Evolutionary conservation across 2,113 vertebrate species (phyloP), one percentile per base, ranked within the genome.

Genomic region (Hemicordylus capensis): DNA sequence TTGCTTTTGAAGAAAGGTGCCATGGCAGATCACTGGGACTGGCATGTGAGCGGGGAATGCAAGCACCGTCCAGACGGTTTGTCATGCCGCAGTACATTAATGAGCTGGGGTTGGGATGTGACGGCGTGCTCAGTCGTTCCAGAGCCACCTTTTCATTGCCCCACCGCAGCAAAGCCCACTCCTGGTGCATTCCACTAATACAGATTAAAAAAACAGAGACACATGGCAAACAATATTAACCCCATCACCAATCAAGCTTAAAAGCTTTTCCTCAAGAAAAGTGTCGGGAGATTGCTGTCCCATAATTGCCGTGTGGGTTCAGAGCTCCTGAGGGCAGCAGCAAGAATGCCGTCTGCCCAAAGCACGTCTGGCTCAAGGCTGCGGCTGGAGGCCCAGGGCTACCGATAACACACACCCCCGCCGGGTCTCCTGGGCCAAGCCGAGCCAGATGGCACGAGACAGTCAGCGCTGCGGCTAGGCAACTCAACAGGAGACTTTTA

Each of bases 201-300:
- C 80, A 22, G 89, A 90, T 92, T n/a, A n/a, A 73, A 91, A 92
- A 94, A 90, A 94, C 86, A 70, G 93, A 93, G 88, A 85, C 84
- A 86, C 22, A 6, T 81, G 80, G 91, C 91, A 90, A 94, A 93
- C 89, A 90, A 85, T 90, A 92, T 95, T 93, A 92, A 94, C 92
- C 90, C 91, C 91, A 90, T 90, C 91, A 89, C 90, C 87, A 91
- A 92, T 92, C 84, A 90, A 90, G 90, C 91, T 93, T 93, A 93
- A 93, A 89, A 92, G 88, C 89, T 93, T 93, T 92, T 85, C 82
- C 88, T 75, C 44, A 24, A 88, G 91, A 93, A 92, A 92, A 84
- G 75, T 31, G 80, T 51, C 58, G 85, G 74, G 82, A 91, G 88
- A 26, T 89, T 70, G 88, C 67, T 74, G 89, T 82, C 90, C 93